Evolutionary conservation across 2,888 invertebrate genomes (phyloP), one percentile per base, ranked within the genome.

Genomic region (Operophtera brumata): DNA sequence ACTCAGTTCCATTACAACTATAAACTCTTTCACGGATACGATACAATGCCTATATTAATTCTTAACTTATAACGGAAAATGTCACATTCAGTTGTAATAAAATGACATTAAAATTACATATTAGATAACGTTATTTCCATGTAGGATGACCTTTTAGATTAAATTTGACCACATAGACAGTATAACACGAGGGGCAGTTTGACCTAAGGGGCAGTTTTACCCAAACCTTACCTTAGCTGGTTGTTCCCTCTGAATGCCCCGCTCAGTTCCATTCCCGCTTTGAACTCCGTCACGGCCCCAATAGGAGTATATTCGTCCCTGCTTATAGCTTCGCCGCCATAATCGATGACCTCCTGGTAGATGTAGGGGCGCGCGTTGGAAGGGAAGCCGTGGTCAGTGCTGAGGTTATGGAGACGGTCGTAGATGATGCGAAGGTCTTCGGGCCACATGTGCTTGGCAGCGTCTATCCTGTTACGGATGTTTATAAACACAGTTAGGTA

Each of bases 401-500:
- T 93, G 5, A 95, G 77, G 71, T 94, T 81, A n/a, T 92, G 86
- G 0, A 94, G 73, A 36, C 92, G 84, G 1, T 86, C 82, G 70
- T 93, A 94, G 54, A 97, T 95, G 1, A 83, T 74, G 57, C 87
- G 67, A 10, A 97, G 81, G 73, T 97, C 96, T 40, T 80, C 77
- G 0, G 97, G 95, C 91, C 93, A 93, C 94, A 95, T 95, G 77
- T 95, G 95, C 69, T 94, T 95, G 0, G 94, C 94, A 34, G 95
- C 95, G 73, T 95, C 95, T 32, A 95, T 91, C 62, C 95, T 93
- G 12, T 44, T 42, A 13, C 12, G 7, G 13, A 9, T 30, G 20
- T 20, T 20, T 4, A n/a, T n/a, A n/a, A 3, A 20, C 20, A 20
- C 4, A 3, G 20, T 20, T 20, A 3, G 4, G 20, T 3, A 20